Conservation (phyloP, 2,888 invertebrate species). For the Pollenia griseotomentosa region DNA sequence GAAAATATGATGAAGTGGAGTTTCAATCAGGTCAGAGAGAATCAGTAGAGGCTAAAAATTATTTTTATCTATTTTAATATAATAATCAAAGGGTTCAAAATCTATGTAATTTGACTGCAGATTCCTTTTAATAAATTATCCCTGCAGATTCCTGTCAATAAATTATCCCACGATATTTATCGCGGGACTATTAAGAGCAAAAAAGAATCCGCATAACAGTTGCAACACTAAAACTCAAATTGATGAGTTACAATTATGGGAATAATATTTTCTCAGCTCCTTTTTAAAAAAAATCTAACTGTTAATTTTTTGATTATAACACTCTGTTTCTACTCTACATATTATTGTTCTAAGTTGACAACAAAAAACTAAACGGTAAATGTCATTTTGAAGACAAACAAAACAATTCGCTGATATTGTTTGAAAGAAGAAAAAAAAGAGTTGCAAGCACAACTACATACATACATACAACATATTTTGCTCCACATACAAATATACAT, state of each 20-base stretch:
- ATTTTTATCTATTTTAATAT: too few relatives aligned
- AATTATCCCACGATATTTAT: slow-evolving; percentile 31
- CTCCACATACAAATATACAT: neutral
- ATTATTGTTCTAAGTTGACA: neutral
- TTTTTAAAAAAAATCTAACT: slow-evolving; percentile 45
- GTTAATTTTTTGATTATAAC: slow-evolving; percentile 44
- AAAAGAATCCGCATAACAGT: slow-evolving; percentile 1
- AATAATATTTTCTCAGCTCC: slow-evolving; percentile 54
- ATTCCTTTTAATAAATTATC: slow-evolving; percentile 2
- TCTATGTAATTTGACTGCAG: neutral
- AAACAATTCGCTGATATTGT: neutral
- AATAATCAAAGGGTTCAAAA: too few relatives aligned
- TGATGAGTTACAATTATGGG: slow-evolving; percentile 27
- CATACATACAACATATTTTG: slow-evolving; percentile 22
- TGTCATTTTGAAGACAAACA: slow-evolving; percentile 52
- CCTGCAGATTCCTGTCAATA: neutral
- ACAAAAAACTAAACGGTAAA: slow-evolving; percentile 61
- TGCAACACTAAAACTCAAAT: slow-evolving; percentile 15
- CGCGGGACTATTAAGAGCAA: neutral
- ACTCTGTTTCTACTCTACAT: neutral
- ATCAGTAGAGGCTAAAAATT: too few relatives aligned
- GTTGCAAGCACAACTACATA: slow-evolving; percentile 46
- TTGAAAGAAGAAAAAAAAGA: slow-evolving; percentile 10
- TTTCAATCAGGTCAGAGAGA: too few relatives aligned
- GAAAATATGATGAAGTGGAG: too few relatives aligned